phyloP scores from a whole-genome alignment of 2,888 invertebrate genomes.

The Oscheius sp. region DNA sequence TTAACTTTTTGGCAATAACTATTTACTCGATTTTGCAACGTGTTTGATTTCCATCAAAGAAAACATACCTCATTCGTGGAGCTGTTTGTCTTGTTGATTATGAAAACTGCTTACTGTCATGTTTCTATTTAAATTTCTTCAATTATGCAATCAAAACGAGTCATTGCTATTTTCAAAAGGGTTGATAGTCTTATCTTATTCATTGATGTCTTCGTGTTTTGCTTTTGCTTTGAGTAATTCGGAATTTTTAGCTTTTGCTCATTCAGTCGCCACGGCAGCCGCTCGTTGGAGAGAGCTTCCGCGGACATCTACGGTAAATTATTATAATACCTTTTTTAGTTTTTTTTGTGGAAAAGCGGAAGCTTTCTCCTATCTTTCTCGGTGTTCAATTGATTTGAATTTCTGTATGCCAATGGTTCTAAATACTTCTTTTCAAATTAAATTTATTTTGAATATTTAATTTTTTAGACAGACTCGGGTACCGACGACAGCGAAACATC shows the following conservation, averaged over 20 bases:
- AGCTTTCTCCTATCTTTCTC: background rate
- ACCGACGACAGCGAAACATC: constrained; percentile 39
- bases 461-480: constrained; percentile 50
- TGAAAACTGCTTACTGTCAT: background rate
- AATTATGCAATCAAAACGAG: too few relatives aligned
- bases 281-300: constrained; percentile 55
- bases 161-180: too few relatives aligned
- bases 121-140: too few relatives aligned
- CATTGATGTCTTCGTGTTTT: too few relatives aligned
- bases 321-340: too few relatives aligned
- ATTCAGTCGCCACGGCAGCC: constrained; percentile 55
- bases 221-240: too few relatives aligned
- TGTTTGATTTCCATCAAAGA: too few relatives aligned
- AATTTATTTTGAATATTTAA: background rate
- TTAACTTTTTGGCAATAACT: background rate
- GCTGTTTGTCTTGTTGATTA: background rate
- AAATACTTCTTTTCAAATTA: background rate
- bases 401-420: too few relatives aligned
- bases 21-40: too few relatives aligned
- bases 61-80: too few relatives aligned
- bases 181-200: too few relatives aligned
- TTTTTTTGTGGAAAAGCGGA: background rate
- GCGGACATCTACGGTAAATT: constrained; percentile 48
- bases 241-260: constrained; percentile 22
- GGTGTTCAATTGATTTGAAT: background rate